phyloP scores from a whole-genome alignment of 2,113 vertebrate species.

The Orcinus orca region DNA sequence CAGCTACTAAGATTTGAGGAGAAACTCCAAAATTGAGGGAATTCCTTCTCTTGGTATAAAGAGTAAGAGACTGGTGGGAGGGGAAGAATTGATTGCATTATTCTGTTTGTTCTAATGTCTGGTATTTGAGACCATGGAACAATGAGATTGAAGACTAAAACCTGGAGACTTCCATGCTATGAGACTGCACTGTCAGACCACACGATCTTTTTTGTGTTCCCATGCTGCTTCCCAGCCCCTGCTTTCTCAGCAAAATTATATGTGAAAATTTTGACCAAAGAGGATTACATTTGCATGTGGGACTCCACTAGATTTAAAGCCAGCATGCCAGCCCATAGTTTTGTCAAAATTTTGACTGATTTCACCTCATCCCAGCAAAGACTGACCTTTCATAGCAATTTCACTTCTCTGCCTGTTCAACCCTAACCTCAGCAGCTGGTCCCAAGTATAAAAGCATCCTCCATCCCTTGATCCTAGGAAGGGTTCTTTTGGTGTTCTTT shows the following conservation, averaged over 20 bases:
- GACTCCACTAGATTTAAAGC: neutral
- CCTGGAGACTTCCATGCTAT: neutral
- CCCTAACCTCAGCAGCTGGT: neutral
- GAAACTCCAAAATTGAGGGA: neutral
- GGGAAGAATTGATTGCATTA: neutral
- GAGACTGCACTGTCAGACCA: neutral
- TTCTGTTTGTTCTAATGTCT: neutral
- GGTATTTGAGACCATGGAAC: neutral
- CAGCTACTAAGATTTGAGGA: neutral
- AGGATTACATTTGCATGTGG: neutral
- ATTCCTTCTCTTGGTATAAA: neutral
- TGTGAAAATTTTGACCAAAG: neutral
- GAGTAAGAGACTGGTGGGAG: neutral
- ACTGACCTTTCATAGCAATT: neutral
- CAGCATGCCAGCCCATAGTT: neutral
- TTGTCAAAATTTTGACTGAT: neutral
- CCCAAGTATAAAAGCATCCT: neutral
- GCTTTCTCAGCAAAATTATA: neutral
- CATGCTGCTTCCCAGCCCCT: neutral
- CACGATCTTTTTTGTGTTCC: neutral
- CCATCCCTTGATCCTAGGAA: neutral
- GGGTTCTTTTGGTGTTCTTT: neutral
- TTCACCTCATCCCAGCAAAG: neutral
- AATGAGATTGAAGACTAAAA: neutral
- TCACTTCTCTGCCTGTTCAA: neutral